Conservation (phyloP, 2,888 invertebrate genomes). For the Mythimna vitellina region DNA sequence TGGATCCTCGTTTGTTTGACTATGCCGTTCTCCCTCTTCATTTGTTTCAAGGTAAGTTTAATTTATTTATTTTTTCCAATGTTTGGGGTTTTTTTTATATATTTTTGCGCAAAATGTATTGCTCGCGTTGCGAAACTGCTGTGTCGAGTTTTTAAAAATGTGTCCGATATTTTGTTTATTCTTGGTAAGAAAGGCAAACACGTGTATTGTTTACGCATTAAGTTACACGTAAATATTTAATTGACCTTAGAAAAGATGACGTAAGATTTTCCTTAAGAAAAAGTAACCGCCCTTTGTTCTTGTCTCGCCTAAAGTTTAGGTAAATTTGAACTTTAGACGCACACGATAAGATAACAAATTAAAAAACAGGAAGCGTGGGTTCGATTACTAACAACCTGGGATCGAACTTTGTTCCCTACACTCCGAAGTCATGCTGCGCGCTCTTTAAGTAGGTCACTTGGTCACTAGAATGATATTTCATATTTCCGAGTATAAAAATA, state of each 20-base stretch:
- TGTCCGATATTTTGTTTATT: neutral
- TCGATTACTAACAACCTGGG: neutral
- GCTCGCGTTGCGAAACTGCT: neutral
- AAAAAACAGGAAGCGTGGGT: neutral
- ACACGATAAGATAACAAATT: neutral
- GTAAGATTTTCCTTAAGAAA: neutral
- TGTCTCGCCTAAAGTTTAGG: neutral
- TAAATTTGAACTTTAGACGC: neutral
- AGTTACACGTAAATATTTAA: neutral
- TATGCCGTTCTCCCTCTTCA: conserved; percentile 97
- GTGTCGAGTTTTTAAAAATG: conserved; percentile 4
- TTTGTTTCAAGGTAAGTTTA: conserved; percentile 96
- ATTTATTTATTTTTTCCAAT: neutral
- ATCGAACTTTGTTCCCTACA: conserved; percentile 4
- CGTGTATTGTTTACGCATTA: neutral
- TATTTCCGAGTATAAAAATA: neutral
- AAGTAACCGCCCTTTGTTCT: neutral
- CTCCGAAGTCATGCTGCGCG: neutral
- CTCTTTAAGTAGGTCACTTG: conserved; percentile 8
- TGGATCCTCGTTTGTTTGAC: conserved; percentile 96
- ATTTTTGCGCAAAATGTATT: neutral
- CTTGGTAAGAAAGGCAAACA: neutral
- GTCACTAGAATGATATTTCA: no score
- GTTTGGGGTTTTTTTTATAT: neutral
- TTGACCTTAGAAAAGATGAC: neutral